Conservation (phyloP, 2,888 invertebrate species). For the Tortricodes alternella region DNA sequence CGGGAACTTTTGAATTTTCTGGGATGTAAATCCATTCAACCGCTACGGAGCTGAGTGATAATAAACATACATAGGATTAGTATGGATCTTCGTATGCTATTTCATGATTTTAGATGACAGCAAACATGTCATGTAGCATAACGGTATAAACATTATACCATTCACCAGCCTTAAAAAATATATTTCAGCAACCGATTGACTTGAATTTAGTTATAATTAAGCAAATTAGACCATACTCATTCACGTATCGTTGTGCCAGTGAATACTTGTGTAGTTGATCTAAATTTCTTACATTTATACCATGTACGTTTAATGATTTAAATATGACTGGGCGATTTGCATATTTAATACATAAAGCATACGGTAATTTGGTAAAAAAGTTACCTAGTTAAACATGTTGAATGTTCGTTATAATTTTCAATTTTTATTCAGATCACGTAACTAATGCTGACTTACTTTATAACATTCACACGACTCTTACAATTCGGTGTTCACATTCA, state of each 20-base stretch:
- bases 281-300: slow-evolving; percentile 20
- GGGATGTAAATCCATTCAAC: no score
- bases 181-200: slow-evolving; percentile 1
- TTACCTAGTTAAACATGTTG: neutral
- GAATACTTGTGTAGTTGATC: slow-evolving; percentile 6
- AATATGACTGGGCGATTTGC: neutral
- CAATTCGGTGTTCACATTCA: slow-evolving; percentile 20
- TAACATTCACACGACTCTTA: slow-evolving; percentile 11
- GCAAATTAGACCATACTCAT: slow-evolving; percentile 15
- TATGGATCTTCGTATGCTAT: no score
- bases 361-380: neutral
- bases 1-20: no score
- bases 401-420: neutral
- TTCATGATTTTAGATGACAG: no score
- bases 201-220: slow-evolving; percentile 18
- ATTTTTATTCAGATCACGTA: neutral
- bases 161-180: no score
- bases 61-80: no score
- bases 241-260: neutral
- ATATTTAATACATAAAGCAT: neutral
- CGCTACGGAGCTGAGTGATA: no score
- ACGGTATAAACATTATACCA: no score
- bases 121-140: no score
- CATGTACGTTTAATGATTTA: neutral
- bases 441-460: neutral